phyloP scores from a whole-genome alignment of 2,888 invertebrate species.

The Myopa tessellatipennis region DNA sequence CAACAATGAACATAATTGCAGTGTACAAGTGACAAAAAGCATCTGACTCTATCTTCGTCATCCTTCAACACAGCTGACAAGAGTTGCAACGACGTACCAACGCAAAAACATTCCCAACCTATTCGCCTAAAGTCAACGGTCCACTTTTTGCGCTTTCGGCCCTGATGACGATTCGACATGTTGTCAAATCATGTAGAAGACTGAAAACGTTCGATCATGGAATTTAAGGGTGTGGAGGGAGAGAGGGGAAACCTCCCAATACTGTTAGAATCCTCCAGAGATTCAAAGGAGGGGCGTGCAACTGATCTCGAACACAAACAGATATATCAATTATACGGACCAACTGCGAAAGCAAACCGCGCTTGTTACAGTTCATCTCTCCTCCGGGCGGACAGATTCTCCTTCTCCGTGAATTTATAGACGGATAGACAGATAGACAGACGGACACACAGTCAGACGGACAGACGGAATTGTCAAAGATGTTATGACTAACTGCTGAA shows the following conservation, averaged over 20 bases:
- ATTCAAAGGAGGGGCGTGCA: neutral
- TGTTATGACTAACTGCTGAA: conserved; percentile 36
- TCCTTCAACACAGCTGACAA: conserved; percentile 24
- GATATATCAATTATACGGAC: conserved; percentile 40
- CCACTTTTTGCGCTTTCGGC: conserved; percentile 15
- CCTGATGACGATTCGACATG: conserved; percentile 27
- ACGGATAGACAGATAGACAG: neutral
- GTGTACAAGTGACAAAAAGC: conserved; percentile 38
- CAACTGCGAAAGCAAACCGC: neutral
- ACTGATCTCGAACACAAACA: conserved; percentile 25
- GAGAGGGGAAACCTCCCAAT: neutral
- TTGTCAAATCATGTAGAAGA: conserved; percentile 37
- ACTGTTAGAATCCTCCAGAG: conserved; percentile 22
- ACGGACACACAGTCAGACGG: neutral
- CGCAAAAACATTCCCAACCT: neutral
- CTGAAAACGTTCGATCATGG: conserved; percentile 2
- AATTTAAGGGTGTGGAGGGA: neutral
- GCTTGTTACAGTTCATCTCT: neutral
- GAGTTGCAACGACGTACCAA: neutral
- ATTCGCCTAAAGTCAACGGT: conserved; percentile 18
- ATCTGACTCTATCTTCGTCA: conserved; percentile 35
- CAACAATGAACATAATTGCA: conserved; percentile 41
- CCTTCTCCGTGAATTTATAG: too few species aligned
- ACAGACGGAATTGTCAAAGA: conserved; percentile 21
- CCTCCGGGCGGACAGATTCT: neutral